Evolutionary conservation across 1,140 invertebrate genomes (phyloP).

Genomic region (Samia ricini): DNA sequence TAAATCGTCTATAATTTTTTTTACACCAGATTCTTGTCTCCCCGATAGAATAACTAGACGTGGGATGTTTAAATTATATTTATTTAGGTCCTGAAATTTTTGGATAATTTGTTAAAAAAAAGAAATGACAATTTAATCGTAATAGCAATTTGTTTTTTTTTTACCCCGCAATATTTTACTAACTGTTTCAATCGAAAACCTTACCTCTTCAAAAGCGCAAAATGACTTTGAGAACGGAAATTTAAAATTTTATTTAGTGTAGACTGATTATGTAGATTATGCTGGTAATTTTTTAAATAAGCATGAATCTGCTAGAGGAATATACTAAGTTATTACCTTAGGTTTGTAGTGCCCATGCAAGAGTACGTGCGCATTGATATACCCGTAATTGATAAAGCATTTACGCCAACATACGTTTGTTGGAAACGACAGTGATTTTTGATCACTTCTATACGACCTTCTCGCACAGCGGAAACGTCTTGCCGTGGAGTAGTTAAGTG

Average conservation of each 20-base stretch:
- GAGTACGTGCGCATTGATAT: constrained; percentile 37
- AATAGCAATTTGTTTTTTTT: too few species aligned
- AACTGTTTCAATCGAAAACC: constrained; percentile 77
- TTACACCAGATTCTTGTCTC: constrained; percentile 41
- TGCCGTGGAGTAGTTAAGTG: constrained; percentile 30
- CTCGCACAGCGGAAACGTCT: constrained; percentile 30
- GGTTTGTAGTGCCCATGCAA: constrained; percentile 35
- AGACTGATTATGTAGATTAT: neutral
- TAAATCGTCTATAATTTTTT: constrained; percentile 37
- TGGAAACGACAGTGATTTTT: constrained; percentile 24
- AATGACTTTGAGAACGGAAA: neutral
- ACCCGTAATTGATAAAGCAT: constrained; percentile 33
- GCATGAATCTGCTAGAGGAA: too few species aligned
- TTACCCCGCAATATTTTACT: too few species aligned
- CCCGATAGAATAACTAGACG: constrained; percentile 34
- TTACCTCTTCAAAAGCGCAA: constrained; percentile 76
- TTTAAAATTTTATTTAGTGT: neutral
- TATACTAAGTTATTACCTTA: too few species aligned
- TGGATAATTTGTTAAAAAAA: constrained; percentile 55
- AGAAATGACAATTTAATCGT: too few species aligned
- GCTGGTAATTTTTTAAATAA: too few species aligned
- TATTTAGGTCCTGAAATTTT: constrained; percentile 27
- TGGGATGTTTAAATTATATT: constrained; percentile 35
- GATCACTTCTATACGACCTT: constrained; percentile 32
- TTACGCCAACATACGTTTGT: constrained; percentile 32